These are phyloP conservation scores for Camponotus fellah DNA, from an alignment of 2,888 invertebrate genomes.

Conservation along the genomic window DNA sequence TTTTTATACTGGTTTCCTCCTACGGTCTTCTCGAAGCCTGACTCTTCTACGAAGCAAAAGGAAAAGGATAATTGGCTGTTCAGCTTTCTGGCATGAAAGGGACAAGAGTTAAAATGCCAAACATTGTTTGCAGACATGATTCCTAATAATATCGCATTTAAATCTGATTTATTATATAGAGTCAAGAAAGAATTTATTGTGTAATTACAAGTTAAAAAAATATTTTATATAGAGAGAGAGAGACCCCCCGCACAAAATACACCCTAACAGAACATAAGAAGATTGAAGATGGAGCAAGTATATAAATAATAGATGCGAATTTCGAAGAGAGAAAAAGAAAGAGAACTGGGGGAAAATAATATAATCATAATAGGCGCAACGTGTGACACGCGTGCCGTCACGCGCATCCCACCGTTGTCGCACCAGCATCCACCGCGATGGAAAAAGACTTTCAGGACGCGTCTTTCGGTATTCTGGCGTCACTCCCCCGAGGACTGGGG, in stretches of 20 bases:
- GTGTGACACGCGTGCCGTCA: slow-evolving; percentile 76
- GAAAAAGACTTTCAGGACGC: slow-evolving; percentile 67
- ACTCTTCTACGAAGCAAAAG: slow-evolving; percentile 35
- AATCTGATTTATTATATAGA: not conserved
- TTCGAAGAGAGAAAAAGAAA: slow-evolving; percentile 50
- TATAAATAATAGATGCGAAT: slow-evolving; percentile 81
- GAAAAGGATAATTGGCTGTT: slow-evolving; percentile 15
- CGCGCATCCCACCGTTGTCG: slow-evolving; percentile 36
- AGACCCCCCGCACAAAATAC: too few relatives aligned
- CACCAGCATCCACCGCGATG: slow-evolving; percentile 30
- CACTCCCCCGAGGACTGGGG: slow-evolving; percentile 66
- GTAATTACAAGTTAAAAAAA: not conserved
- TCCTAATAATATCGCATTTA: not conserved
- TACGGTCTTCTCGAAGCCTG: slow-evolving; percentile 31
- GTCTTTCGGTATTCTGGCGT: slow-evolving; percentile 56
- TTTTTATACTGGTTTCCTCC: slow-evolving; percentile 53
- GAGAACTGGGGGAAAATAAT: slow-evolving; percentile 78
- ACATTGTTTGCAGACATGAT: not conserved
- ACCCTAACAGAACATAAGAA: slow-evolving; percentile 1
- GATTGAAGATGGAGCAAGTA: slow-evolving; percentile 20
- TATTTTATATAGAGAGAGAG: not conserved
- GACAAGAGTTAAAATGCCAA: not conserved
- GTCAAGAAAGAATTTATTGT: not conserved
- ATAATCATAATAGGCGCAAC: slow-evolving; percentile 82
- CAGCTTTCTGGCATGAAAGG: not conserved